A percentile compares a stretch with the other conserved stretches of the same genome.
phyloP scores from a whole-genome alignment of 2,888 invertebrate species.

The Cheilosia vernalis region DNA sequence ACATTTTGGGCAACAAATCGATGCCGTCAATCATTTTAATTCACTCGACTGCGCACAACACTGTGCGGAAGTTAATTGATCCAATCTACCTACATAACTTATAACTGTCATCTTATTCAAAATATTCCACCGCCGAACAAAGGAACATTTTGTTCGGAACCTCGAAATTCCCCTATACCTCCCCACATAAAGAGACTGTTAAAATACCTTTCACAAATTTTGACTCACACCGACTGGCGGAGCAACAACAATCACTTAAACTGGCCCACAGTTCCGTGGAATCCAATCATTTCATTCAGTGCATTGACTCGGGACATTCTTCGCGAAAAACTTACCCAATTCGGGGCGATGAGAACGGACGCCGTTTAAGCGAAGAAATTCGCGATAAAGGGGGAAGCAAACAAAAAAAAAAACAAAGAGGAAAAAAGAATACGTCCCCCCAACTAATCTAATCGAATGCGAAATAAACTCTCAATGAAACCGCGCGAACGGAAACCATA shows the following conservation, averaged over 20 bases:
- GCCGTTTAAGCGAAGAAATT: slow-evolving; percentile 21
- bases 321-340: slow-evolving; percentile 69
- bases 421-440: slow-evolving; percentile 20
- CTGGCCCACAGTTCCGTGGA: slow-evolving; percentile 68
- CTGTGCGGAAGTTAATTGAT: slow-evolving; percentile 27
- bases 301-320: slow-evolving; percentile 69
- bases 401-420: background rate
- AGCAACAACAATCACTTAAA: slow-evolving; percentile 44
- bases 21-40: slow-evolving; percentile 26
- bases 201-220: slow-evolving; percentile 66
- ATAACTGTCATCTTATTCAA: slow-evolving; percentile 43
- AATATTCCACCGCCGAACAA: slow-evolving; percentile 16
- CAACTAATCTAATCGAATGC: slow-evolving; percentile 68
- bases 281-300: slow-evolving; percentile 74
- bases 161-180: background rate
- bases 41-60: background rate
- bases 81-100: slow-evolving; percentile 44
- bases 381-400: slow-evolving; percentile 44
- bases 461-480: slow-evolving; percentile 71
- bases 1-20: background rate
- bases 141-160: slow-evolving; percentile 17
- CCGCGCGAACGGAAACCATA: slow-evolving; percentile 68
- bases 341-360: slow-evolving; percentile 52
- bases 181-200: slow-evolving; percentile 13
- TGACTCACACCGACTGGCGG: slow-evolving; percentile 30